A percentile compares a stretch with the other conserved stretches of the same genome.
Conservation (phyloP, 2,888 invertebrate species). For the Tipula confusa region DNA sequence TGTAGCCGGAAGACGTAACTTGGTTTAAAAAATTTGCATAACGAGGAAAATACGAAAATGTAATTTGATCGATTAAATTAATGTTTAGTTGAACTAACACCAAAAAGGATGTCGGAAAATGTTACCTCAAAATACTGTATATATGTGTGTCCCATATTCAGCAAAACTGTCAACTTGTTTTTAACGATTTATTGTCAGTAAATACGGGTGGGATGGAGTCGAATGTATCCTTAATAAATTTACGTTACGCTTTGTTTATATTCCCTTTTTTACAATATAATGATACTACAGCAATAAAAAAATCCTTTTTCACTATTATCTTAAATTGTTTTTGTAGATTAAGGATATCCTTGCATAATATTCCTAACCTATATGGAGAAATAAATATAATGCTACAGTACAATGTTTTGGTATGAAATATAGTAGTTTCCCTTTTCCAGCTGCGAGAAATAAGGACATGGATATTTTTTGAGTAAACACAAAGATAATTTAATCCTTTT, state of each 20-base stretch:
- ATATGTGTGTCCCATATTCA: not conserved
- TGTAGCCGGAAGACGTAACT: not conserved
- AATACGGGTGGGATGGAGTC: not conserved
- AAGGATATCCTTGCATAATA: not conserved
- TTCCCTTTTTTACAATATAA: not conserved
- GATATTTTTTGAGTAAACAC: no score
- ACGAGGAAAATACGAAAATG: not conserved
- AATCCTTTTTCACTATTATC: not conserved
- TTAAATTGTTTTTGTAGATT: not conserved
- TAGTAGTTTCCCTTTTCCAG: no score
- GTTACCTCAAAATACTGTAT: not conserved
- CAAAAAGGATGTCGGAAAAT: not conserved
- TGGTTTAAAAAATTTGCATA: constrained; percentile 13
- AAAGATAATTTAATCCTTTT: no score
- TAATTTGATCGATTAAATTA: not conserved
- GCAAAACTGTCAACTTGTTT: not conserved
- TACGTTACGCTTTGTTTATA: not conserved
- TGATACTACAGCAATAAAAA: not conserved
- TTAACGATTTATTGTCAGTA: not conserved
- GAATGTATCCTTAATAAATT: not conserved
- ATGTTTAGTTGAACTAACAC: not conserved
- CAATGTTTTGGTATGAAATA: no score
- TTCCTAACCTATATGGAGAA: not conserved
- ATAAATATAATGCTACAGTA: not conserved
- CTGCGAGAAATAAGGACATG: no score